These are phyloP conservation scores for Apis mellifera DNA, from an alignment of 1,140 invertebrate species.

Conservation along the genomic window DNA sequence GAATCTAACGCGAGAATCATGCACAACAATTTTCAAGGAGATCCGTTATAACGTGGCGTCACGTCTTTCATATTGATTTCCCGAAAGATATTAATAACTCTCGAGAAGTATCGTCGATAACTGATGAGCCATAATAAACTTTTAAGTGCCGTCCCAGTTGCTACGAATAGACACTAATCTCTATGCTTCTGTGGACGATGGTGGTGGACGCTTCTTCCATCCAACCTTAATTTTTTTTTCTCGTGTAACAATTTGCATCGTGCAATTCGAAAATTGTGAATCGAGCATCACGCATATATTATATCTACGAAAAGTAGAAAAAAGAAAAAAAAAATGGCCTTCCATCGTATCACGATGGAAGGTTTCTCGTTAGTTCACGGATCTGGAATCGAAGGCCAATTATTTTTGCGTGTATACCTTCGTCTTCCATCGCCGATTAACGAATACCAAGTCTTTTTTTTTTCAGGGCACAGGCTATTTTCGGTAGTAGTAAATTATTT, in stretches of 20 bases:
- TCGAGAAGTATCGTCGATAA: constrained; percentile 52
- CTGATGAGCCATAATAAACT: constrained; percentile 53
- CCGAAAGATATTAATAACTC: constrained; percentile 53
- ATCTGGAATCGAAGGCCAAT: constrained; percentile 62
- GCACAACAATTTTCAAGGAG: constrained; percentile 46
- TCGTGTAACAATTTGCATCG: background rate
- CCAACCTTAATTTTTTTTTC: background rate
- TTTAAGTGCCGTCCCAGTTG: constrained; percentile 49
- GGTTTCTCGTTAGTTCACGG: constrained; percentile 32
- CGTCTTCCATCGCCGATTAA: background rate
- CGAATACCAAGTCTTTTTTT: background rate
- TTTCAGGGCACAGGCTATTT: background rate
- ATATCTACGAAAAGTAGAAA: constrained; percentile 2
- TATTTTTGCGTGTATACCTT: constrained; percentile 40
- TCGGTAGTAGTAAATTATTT: background rate
- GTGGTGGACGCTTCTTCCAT: background rate
- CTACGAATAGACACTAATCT: constrained; percentile 45
- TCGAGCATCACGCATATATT: background rate
- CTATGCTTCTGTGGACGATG: constrained; percentile 1
- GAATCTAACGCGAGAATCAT: constrained; percentile 38
- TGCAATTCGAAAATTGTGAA: background rate
- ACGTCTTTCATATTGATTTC: constrained; percentile 50
- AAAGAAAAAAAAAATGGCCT: constrained; percentile 38
- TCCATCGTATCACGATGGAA: constrained; percentile 10
- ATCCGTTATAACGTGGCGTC: constrained; percentile 22